Conservation (phyloP, 2,113 vertebrate species). For the Notarius lentiginosus region DNA sequence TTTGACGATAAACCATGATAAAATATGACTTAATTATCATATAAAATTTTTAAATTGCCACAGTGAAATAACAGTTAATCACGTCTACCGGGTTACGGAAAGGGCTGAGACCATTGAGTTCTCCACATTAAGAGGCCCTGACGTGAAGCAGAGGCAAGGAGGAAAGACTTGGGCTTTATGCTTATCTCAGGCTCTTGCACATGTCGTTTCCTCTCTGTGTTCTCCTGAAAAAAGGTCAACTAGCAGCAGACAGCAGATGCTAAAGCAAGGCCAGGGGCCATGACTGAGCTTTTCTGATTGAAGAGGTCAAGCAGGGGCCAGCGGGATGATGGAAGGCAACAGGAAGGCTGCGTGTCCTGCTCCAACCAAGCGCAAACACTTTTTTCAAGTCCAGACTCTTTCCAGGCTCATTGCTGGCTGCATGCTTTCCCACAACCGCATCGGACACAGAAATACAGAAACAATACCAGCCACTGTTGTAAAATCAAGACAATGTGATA, state of each 20-base stretch:
- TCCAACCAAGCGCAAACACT: constrained; percentile 18
- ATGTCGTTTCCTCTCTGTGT: constrained; percentile 53
- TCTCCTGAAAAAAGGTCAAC: constrained; percentile 44
- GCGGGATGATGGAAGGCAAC: constrained; percentile 38
- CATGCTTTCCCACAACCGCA: constrained; percentile 22
- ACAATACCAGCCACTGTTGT: not conserved
- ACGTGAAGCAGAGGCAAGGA: constrained; percentile 9
- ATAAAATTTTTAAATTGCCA: not conserved
- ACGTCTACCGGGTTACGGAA: not conserved
- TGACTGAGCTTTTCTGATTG: constrained; percentile 48
- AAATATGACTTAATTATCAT: not conserved
- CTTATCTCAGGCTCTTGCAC: constrained; percentile 38
- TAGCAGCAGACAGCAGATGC: constrained; percentile 50
- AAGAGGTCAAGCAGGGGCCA: constrained; percentile 45
- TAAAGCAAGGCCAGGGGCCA: constrained; percentile 50
- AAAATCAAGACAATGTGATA: not conserved
- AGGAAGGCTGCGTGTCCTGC: constrained; percentile 42
- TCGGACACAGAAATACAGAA: not conserved
- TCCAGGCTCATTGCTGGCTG: constrained; percentile 11
- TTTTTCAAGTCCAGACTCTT: constrained; percentile 24
- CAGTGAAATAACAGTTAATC: not conserved
- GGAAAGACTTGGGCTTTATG: constrained; percentile 29
- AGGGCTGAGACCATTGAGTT: not conserved
- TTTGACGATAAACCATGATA: not conserved
- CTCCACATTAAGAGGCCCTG: constrained; percentile 9